A percentile compares a stretch with the other conserved stretches of the same genome.
Evolutionary conservation across 2,888 invertebrate genomes (phyloP).

Genomic region (Sarcophaga rosellei): DNA sequence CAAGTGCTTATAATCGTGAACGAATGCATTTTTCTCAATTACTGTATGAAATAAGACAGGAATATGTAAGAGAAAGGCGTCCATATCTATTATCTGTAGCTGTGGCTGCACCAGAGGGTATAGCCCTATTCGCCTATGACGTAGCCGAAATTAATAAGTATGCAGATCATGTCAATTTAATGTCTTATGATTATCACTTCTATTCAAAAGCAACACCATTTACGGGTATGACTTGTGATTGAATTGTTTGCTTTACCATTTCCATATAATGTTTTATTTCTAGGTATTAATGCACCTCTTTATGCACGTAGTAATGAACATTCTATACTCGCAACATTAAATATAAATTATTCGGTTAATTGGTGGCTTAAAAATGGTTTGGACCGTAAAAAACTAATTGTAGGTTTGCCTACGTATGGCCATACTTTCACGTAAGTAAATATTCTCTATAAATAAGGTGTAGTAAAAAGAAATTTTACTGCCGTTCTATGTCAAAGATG

Average conservation of each 20-base stretch:
- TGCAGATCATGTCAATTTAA: slow-evolving; percentile 93
- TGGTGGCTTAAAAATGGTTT: slow-evolving; percentile 90
- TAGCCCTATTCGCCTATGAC: slow-evolving; percentile 90
- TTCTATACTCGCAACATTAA: slow-evolving; percentile 86
- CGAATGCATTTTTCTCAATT: slow-evolving; percentile 89
- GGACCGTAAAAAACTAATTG: slow-evolving; percentile 88
- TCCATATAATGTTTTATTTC: slow-evolving; percentile 12
- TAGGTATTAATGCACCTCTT: slow-evolving; percentile 91
- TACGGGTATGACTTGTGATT: slow-evolving; percentile 82
- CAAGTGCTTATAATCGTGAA: slow-evolving; percentile 85
- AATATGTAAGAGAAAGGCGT: slow-evolving; percentile 84
- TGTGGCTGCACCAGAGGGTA: slow-evolving; percentile 89
- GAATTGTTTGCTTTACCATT: neutral
- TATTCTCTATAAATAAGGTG: neutral
- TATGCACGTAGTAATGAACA: slow-evolving; percentile 84
- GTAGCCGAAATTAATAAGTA: slow-evolving; percentile 89
- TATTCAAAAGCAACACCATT: slow-evolving; percentile 89
- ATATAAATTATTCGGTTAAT: slow-evolving; percentile 90
- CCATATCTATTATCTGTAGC: slow-evolving; percentile 88
- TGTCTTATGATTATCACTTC: slow-evolving; percentile 95
- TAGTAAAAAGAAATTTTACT: no score
- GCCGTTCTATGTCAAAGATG: no score
- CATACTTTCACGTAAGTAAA: slow-evolving; percentile 86
- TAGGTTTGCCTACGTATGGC: slow-evolving; percentile 94
- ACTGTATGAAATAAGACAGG: slow-evolving; percentile 87